phyloP scores from a whole-genome alignment of 2,113 vertebrate species.

The Prunella himalayana region DNA sequence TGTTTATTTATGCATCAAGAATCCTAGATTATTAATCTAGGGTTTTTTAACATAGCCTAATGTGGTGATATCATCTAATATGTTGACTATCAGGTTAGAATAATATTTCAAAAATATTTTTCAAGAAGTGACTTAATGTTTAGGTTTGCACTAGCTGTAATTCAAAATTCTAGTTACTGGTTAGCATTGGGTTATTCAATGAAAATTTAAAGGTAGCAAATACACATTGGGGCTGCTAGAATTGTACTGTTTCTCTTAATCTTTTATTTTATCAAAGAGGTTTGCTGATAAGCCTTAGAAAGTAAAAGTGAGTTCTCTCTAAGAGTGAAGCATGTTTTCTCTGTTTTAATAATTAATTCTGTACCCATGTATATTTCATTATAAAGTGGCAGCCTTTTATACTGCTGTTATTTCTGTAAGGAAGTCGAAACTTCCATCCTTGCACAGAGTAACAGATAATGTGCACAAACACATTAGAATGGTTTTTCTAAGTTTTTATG shows the following conservation, averaged over 20 bases:
- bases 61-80: not conserved
- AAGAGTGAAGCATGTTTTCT: not conserved
- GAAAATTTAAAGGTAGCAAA: not conserved
- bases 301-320: not conserved
- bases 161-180: not conserved
- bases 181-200: not conserved
- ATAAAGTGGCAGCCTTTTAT: not conserved
- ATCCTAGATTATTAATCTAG: not conserved
- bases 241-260: not conserved
- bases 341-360: conserved; percentile 32
- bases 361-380: not conserved
- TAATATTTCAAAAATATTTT: not conserved
- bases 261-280: not conserved
- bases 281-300: not conserved
- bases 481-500: not conserved
- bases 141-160: not conserved
- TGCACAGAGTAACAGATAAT: not conserved
- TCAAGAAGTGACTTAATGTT: not conserved
- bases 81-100: not conserved
- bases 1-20: not conserved
- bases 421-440: not conserved
- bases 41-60: not conserved
- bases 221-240: not conserved
- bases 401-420: not conserved
- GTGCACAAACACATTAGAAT: not conserved